Evolutionary conservation across 2,113 vertebrate species (phyloP), one percentile per base, ranked within the genome.

Genomic region (Stigmatopora nigra): DNA sequence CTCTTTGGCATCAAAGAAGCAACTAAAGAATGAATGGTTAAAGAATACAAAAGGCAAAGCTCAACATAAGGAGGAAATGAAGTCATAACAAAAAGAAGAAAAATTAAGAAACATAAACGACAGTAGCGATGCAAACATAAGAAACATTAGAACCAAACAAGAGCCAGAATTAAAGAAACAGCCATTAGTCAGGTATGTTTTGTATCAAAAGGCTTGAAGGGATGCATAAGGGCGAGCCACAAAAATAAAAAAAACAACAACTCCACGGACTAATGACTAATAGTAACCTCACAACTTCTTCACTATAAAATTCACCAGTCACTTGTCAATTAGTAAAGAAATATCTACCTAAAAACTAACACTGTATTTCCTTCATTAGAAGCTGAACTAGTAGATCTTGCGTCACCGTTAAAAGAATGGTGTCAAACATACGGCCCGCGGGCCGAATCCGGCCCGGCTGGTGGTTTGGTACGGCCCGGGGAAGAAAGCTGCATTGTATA

Each of bases 191-290:
- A 85, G 80, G 72, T 65, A 45, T 78, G 84, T 75, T 63, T 84
- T 84, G 82, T 81, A 89, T 91, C 89, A 91, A 91, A 91, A 91
- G 90, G 90, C 89, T 88, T 84, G 78, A 84, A 88, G 86, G 85
- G 78, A 82, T 78, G 82, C 81, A 82, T 77, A 74, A 74, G 82
- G 85, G 80, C 74, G 86, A 88, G 87, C 87, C 83, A 74, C 78
- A 22, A 17, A 56, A 64, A 71, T 31, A 31, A 31, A 31, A 31
- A 31, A 31, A 31, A n/a, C n/a, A 77, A 73, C 69, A 73, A 78
- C 73, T 31, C 62, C 56, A 60, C 44, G 57, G 17, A 25, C 47
- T 48, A 53, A 56, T 22, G 53, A 47, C 48, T 61, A 8, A 25
- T 22, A 35, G 4, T 46, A 20, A 71, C 53, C 22, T 56, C 53